Conservation (phyloP, 1,140 invertebrate genomes). For the Saccostrea glomerata region DNA sequence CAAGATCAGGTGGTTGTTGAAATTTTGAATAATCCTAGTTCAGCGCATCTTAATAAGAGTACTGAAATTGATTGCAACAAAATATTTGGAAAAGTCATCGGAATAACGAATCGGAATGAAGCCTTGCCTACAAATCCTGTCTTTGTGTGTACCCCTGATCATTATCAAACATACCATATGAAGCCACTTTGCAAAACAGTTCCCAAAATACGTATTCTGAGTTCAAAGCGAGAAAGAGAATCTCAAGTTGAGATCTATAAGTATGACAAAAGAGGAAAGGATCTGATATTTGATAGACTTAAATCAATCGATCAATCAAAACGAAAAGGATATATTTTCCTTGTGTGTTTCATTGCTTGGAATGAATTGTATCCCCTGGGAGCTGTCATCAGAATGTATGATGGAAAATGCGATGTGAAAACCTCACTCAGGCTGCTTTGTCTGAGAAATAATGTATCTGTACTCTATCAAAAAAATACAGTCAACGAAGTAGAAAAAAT, state of each 20-base stretch:
- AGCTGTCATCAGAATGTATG: slow-evolving; percentile 33
- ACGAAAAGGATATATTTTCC: slow-evolving; percentile 40
- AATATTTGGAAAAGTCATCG: not conserved
- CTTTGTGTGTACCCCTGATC: slow-evolving; percentile 69
- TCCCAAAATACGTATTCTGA: slow-evolving; percentile 70
- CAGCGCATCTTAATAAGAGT: not conserved
- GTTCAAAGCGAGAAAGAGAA: slow-evolving; percentile 46
- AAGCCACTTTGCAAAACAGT: slow-evolving; percentile 70
- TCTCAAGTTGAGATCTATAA: slow-evolving; percentile 59
- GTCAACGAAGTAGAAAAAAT: slow-evolving; percentile 17
- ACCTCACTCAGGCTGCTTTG: slow-evolving; percentile 44
- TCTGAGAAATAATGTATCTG: slow-evolving; percentile 47
- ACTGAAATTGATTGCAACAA: not conserved
- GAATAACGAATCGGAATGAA: not conserved
- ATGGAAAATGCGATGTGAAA: not conserved
- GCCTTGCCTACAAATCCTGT: slow-evolving; percentile 57
- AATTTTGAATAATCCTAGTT: slow-evolving; percentile 52
- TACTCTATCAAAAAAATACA: slow-evolving; percentile 40
- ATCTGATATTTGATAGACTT: not conserved
- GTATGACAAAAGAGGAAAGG: slow-evolving; percentile 21
- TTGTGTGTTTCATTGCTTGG: slow-evolving; percentile 47
- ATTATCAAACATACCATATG: slow-evolving; percentile 66
- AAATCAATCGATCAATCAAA: slow-evolving; percentile 10
- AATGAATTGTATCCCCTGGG: slow-evolving; percentile 42
- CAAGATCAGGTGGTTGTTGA: slow-evolving; percentile 73